A percentile compares a stretch with the other conserved stretches of the same genome.
phyloP scores from a whole-genome alignment of 2,113 vertebrate genomes.

The Carollia perspicillata region DNA sequence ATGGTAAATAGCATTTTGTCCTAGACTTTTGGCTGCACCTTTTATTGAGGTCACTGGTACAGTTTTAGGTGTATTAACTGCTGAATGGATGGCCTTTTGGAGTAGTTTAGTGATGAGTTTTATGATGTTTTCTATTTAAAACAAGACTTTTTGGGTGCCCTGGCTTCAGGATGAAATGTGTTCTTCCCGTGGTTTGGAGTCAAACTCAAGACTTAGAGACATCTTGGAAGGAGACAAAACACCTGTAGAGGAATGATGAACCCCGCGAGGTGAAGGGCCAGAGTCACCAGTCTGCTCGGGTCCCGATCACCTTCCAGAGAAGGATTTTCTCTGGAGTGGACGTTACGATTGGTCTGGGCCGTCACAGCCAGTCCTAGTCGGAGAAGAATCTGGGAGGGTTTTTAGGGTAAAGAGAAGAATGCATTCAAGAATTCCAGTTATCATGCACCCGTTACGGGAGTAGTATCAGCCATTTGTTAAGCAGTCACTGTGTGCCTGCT shows the following conservation, averaged over 20 bases:
- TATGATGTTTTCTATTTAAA: not conserved
- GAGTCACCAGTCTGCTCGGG: not conserved
- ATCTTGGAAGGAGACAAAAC: not conserved
- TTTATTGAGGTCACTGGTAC: not conserved
- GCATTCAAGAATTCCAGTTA: not conserved
- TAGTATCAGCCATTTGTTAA: not conserved
- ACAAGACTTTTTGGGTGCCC: not conserved
- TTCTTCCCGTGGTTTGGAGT: not conserved
- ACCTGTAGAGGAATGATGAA: not conserved
- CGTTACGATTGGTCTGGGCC: not conserved
- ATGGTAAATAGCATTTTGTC: slow-evolving; percentile 81
- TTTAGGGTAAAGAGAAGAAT: not conserved
- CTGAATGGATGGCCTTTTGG: not conserved
- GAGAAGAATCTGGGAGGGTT: not conserved
- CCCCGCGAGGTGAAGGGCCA: not conserved
- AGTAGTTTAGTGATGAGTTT: not conserved
- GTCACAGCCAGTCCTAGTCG: not conserved
- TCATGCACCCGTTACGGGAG: not conserved
- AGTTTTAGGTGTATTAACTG: not conserved
- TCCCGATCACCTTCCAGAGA: not conserved
- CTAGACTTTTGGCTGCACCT: not conserved
- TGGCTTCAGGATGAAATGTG: not conserved
- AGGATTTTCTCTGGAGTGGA: not conserved
- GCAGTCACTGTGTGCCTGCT: not conserved
- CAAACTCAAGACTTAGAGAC: not conserved